Evolutionary conservation across 2,888 invertebrate species (phyloP), one percentile per base, ranked within the genome.

Genomic region (Colletes collaris): DNA sequence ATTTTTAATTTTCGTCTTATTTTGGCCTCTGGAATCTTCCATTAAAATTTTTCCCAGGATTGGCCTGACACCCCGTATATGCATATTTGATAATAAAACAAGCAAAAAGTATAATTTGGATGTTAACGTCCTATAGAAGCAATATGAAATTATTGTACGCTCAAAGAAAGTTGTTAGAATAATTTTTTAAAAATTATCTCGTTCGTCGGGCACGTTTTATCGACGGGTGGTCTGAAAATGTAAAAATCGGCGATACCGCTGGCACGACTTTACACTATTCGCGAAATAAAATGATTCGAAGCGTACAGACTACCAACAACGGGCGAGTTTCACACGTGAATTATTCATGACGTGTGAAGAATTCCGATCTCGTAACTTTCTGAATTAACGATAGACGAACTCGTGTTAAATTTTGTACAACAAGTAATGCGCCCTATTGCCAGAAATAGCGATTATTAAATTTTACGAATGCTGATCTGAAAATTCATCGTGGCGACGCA

Each of bases 341-440:
- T 86, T 86, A 86, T 83, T 82, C 77, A 85, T 76, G 76, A 56
- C 37, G 56, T 52, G 13, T 72, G 37, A 52, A 49, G 63, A 79
- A 79, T 76, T 81, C 79, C 69, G 66, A 66, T 76, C 74, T 67
- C 71, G 71, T 67, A 76, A 79, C 74, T 76, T 74, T 55, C n/a
- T 49, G 55, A 83, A 81, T 63, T 66, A 79, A 73, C 82, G 69
- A 67, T 55, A 62, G 75, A 56, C 40, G 50, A 19, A 72, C 58
- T 60, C 35, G 27, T n/a, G 50, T 60, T 27, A 65, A 52, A 75
- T 72, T 80, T 70, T 63, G 11, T 16, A 19, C 63, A 40, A n/a
- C 50, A 11, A 62, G 44, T 50, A 37, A 65, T 50, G 27, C 27
- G 5, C 49, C 16, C 35, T 46, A n/a, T 49, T 49, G 27, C 46